Conservation (phyloP, 2,888 invertebrate species). For the Drosophila affinis region DNA sequence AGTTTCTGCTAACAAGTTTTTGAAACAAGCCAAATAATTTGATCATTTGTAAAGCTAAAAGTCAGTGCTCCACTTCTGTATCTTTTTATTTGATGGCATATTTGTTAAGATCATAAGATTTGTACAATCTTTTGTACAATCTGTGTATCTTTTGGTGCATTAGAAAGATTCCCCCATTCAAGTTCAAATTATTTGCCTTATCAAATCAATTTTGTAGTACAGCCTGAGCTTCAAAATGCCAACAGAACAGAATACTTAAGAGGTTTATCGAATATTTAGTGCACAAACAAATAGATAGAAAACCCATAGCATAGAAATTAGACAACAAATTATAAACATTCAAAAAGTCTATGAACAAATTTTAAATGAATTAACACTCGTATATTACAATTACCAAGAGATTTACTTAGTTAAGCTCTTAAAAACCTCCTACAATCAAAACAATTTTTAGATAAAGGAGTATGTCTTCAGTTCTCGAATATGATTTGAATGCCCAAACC, state of each 20-base stretch:
- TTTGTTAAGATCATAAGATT: too few species aligned
- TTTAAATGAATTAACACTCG: constrained; percentile 11
- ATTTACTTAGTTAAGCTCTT: constrained; percentile 9
- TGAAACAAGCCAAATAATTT: constrained; percentile 3
- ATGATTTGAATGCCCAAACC: constrained; percentile 9
- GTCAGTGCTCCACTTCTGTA: too few species aligned
- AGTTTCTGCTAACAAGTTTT: not conserved
- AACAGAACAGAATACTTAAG: constrained; percentile 3
- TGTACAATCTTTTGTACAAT: too few species aligned
- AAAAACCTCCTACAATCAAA: constrained; percentile 16
- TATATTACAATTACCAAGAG: not conserved
- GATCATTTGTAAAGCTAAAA: too few species aligned
- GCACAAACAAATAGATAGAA: constrained; percentile 28
- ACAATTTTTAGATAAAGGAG: constrained; percentile 19
- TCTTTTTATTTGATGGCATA: too few species aligned
- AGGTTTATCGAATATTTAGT: not conserved
- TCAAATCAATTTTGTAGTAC: too few species aligned
- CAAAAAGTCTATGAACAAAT: constrained; percentile 10
- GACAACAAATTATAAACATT: constrained; percentile 7
- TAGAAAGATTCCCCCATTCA: not conserved
- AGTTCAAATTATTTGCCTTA: not conserved
- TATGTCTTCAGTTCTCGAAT: constrained; percentile 12
- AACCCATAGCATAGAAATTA: not conserved
- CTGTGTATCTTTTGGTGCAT: too few species aligned
- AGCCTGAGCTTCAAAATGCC: constrained; percentile 4